Percentiles rank a stretch among this genome's conserved stretches.
Conservation (phyloP, 2,888 invertebrate genomes). For the Lasioglossum lativentre region DNA sequence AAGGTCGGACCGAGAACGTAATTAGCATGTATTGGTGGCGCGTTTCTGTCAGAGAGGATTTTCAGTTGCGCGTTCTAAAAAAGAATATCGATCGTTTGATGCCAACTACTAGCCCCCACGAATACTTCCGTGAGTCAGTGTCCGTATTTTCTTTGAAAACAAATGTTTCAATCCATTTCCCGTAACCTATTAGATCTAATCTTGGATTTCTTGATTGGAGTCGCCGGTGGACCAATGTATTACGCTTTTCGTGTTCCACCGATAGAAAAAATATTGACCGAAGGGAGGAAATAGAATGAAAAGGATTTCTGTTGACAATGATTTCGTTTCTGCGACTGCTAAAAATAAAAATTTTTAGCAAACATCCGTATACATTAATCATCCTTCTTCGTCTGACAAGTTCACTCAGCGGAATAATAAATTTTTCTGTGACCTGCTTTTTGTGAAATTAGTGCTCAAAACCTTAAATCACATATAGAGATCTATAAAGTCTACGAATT, state of each 20-base stretch:
- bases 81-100: constrained; percentile 16
- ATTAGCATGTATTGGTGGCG: not conserved
- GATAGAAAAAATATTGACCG: not conserved
- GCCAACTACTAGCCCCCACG: not conserved
- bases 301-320: not conserved
- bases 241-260: not conserved
- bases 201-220: constrained; percentile 5
- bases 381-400: not conserved
- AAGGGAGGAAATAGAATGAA: not conserved
- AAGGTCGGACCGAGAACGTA: not conserved
- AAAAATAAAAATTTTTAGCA: not conserved
- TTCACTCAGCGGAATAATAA: not conserved
- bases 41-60: not conserved
- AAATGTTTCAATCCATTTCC: constrained; percentile 9
- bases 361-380: not conserved
- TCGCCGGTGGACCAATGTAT: not conserved
- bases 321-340: not conserved
- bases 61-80: constrained; percentile 2
- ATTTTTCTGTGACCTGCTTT: not conserved
- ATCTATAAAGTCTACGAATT: too few species aligned
- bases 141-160: constrained; percentile 16
- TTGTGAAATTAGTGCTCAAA: too few species aligned
- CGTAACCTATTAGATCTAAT: constrained; percentile 14
- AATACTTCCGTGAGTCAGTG: constrained; percentile 19
- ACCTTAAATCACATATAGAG: too few species aligned